These are phyloP conservation scores for Arenicola marina DNA, from an alignment of 2,888 invertebrate genomes.

Conservation along the genomic window DNA sequence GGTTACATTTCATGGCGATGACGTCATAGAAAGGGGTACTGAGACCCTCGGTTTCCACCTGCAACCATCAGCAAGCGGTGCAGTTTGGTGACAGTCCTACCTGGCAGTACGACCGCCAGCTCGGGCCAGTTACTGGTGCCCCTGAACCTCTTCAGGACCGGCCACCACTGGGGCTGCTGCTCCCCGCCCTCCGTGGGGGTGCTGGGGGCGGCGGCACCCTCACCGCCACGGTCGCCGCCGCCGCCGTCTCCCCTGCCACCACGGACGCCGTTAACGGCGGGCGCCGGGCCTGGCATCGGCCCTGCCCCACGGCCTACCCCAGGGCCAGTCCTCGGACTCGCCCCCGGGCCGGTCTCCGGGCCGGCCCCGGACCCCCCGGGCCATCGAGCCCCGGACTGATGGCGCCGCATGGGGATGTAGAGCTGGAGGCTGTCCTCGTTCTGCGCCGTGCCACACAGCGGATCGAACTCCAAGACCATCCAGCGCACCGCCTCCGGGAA, in stretches of 20 bases:
- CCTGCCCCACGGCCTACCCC: no score
- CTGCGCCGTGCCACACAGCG: conserved; percentile 88
- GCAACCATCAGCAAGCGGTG: no score
- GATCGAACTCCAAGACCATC: conserved; percentile 92
- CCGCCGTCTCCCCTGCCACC: not conserved
- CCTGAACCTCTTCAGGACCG: conserved; percentile 61
- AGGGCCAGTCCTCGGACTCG: not conserved
- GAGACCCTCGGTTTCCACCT: no score
- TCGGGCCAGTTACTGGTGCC: conserved; percentile 82
- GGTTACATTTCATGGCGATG: no score
- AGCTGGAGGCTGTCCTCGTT: conserved; percentile 80
- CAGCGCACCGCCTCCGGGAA: conserved; percentile 89
- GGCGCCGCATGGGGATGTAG: conserved; percentile 57
- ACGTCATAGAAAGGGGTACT: no score
- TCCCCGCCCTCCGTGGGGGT: not conserved
- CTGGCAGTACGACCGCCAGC: conserved; percentile 76
- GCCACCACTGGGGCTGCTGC: conserved; percentile 48
- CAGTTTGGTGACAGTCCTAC: no score
- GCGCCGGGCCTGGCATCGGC: no score
- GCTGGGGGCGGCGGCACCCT: conserved; percentile 5
- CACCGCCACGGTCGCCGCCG: conserved; percentile 20
- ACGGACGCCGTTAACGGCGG: no score
- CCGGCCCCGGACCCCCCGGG: conserved; percentile 12
- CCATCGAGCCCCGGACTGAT: conserved; percentile 3
- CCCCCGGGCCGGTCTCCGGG: not conserved